Percentiles rank a stretch among this genome's conserved stretches.
phyloP scores from a whole-genome alignment of 2,113 vertebrate genomes.

The Oncorhynchus keta region DNA sequence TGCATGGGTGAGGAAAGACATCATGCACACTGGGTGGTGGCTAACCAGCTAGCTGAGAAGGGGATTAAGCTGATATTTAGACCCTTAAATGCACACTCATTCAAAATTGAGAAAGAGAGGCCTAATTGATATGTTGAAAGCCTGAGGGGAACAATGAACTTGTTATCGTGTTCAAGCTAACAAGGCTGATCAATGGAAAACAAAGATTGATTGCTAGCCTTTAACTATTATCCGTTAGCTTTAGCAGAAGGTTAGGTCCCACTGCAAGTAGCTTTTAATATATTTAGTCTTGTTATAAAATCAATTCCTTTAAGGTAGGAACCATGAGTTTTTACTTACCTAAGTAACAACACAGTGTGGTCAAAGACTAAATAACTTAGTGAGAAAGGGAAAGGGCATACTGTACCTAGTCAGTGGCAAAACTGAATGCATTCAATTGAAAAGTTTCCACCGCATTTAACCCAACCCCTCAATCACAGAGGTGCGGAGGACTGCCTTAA shows the following conservation, averaged over 20 bases:
- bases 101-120: not conserved
- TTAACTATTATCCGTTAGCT: not conserved
- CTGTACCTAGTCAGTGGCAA: no score
- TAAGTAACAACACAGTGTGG: no score
- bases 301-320: not conserved
- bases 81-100: not conserved
- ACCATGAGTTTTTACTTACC: no score
- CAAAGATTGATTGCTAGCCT: not conserved
- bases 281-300: not conserved
- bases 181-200: not conserved
- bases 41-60: slow-evolving; percentile 5
- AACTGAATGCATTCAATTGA: no score
- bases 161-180: not conserved
- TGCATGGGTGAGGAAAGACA: slow-evolving; percentile 19
- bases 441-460: no score
- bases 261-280: not conserved
- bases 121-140: not conserved
- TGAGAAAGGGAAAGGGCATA: no score
- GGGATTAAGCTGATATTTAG: not conserved
- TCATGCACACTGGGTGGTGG: slow-evolving; percentile 32
- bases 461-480: no score
- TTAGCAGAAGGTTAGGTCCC: not conserved
- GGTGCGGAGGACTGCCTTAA: no score
- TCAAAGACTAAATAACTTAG: no score
- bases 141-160: not conserved